A percentile compares a stretch with the other conserved stretches of the same genome.
Conservation (phyloP, 2,888 invertebrate genomes). For the Tachina lurida region DNA sequence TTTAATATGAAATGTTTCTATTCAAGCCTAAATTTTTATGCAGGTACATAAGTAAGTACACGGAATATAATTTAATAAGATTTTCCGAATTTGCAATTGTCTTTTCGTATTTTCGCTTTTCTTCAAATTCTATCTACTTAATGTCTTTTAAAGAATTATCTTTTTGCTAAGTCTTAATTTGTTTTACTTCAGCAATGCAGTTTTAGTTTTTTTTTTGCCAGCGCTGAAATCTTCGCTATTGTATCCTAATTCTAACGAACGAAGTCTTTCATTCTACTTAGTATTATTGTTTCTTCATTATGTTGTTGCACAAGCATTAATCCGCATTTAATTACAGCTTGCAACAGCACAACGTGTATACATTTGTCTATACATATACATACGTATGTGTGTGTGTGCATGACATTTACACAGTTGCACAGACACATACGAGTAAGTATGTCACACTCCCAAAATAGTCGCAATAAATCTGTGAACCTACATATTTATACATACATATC, state of each 20-base stretch:
- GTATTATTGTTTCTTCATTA: conserved; percentile 62
- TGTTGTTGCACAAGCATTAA: conserved; percentile 61
- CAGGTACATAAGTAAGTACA: too few species aligned
- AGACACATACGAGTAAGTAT: background rate
- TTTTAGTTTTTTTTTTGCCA: conserved; percentile 2
- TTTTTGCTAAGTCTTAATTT: conserved; percentile 49
- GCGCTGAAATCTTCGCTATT: conserved; percentile 9
- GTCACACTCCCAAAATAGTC: background rate
- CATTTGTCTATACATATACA: background rate
- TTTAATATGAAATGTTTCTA: too few species aligned
- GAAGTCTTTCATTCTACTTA: conserved; percentile 28
- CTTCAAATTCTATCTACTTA: conserved; percentile 37
- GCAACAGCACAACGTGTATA: conserved; percentile 13
- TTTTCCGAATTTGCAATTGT: background rate
- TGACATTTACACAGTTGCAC: background rate
- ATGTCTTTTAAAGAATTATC: conserved; percentile 49
- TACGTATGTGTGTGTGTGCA: background rate
- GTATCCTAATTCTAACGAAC: conserved; percentile 7
- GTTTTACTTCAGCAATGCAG: conserved; percentile 34
- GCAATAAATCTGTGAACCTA: conserved; percentile 13
- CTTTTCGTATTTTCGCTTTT: background rate
- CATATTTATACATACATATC: background rate
- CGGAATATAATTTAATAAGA: background rate
- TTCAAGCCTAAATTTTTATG: too few species aligned
- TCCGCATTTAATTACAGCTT: conserved; percentile 70